phyloP scores from a whole-genome alignment of 2,888 invertebrate genomes.

The Platycnemis pennipes region DNA sequence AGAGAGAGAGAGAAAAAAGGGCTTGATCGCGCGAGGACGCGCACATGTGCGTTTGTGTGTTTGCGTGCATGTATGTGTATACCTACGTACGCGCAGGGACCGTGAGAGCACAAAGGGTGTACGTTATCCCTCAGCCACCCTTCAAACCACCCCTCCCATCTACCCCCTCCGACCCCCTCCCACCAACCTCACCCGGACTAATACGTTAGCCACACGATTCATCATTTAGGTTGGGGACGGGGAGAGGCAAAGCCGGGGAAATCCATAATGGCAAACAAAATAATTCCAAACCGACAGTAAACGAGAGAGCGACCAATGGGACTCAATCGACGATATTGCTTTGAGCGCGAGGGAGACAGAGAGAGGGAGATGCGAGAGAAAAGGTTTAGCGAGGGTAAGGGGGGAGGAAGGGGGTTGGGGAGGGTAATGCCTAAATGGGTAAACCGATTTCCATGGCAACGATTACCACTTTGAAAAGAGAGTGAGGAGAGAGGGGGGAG shows the following conservation, averaged over 20 bases:
- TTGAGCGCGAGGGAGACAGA: constrained; percentile 7
- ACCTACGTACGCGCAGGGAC: background rate
- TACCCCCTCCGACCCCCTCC: background rate
- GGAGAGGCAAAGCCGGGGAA: background rate
- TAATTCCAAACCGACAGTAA: background rate
- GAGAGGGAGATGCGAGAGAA: constrained; percentile 6
- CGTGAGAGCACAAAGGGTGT: background rate
- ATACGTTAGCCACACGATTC: constrained; percentile 37
- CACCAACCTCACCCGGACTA: background rate
- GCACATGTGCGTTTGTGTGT: background rate
- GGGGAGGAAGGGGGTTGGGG: background rate
- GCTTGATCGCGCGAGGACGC: background rate
- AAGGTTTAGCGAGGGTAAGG: background rate
- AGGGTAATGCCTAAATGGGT: constrained; percentile 50
- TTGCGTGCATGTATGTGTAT: background rate
- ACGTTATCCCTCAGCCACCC: too few relatives aligned
- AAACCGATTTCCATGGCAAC: constrained; percentile 62
- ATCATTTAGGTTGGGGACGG: constrained; percentile 37
- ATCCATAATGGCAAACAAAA: constrained; percentile 64
- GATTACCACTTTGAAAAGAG: constrained; percentile 61
- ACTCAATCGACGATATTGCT: constrained; percentile 60
- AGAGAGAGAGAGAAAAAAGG: background rate
- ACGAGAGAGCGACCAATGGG: constrained; percentile 21
- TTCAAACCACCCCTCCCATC: background rate
- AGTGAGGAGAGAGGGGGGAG: background rate